phyloP scores from a whole-genome alignment of 2,888 invertebrate genomes.

The Mechanitis mazaeus region DNA sequence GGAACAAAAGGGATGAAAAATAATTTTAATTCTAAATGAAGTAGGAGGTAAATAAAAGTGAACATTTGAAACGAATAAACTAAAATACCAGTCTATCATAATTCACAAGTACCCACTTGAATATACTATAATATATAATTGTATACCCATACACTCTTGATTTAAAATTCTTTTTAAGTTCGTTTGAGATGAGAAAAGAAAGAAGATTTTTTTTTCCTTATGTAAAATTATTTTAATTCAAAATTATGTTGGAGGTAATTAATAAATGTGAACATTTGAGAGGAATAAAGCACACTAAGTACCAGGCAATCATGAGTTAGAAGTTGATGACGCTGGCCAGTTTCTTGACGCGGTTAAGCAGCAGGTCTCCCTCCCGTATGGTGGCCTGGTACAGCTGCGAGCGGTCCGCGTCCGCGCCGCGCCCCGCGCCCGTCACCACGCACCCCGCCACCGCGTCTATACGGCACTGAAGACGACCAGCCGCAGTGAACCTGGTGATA shows the following conservation, averaged over 20 bases:
- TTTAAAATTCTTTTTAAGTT: no score
- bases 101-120: not conserved
- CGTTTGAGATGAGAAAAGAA: no score
- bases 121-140: no score
- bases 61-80: not conserved
- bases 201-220: no score
- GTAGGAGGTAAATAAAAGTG: no score
- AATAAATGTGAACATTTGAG: no score
- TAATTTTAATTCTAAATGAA: no score
- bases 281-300: no score
- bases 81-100: constrained; percentile 26
- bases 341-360: constrained; percentile 98
- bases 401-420: constrained; percentile 73
- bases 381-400: constrained; percentile 93
- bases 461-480: constrained; percentile 97
- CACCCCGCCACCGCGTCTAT: constrained; percentile 97
- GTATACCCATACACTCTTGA: no score
- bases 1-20: no score
- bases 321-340: constrained; percentile 99
- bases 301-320: constrained; percentile 54
- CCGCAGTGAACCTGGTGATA: constrained; percentile 89
- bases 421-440: constrained; percentile 88
- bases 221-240: no score
- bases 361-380: constrained; percentile 97
- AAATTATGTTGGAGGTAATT: no score